Evolutionary conservation across 2,888 invertebrate species (phyloP), one percentile per base, ranked within the genome.

Genomic region (Mythimna loreyi): DNA sequence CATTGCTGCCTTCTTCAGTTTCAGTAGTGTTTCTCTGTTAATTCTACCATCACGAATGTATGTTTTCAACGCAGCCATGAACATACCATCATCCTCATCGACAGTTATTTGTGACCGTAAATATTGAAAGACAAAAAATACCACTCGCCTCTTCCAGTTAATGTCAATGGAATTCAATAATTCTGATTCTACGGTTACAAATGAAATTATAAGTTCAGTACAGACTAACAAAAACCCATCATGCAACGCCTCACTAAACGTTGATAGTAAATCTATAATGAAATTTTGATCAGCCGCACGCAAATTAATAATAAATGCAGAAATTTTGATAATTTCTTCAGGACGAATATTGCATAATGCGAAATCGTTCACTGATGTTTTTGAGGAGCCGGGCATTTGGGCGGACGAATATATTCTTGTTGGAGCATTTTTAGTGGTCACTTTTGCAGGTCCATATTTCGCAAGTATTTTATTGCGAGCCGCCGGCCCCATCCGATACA

Each of bases 361-460:
- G 6, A 75, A 25, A 3, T 78, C 79, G n/a, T 66, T 71, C 7
- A 19, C 19, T 19, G 60, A 47, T 40, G 57, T 49, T 49, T 56
- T 74, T 9, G 77, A 63, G 25, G 65, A 55, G 6, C 45, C 67
- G 25, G 73, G 66, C n/a, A 71, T 53, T 11, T 64, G 36, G 21
- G 33, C 40, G 4, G 78, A 79, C 19, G 68, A 7, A 60, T 81
- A 80, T 57, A 87, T 57, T 62, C 86, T 83, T 36, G 83, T 87
- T 16, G 87, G 86, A 9, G 75, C 87, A 67, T 87, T 87, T 61
- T 75, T 85, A 0, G 81, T 80, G 9, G 71, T 83, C 9, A 86
- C 73, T n/a, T 78, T 75, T 1, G 86, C 85, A 6, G 83, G 72
- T 19, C 86, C 87, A 57, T 85, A 85, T 65, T 71, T 84, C 6